Evolutionary conservation across 2,113 vertebrate genomes (phyloP).

Genomic region (Malurus elegans): DNA sequence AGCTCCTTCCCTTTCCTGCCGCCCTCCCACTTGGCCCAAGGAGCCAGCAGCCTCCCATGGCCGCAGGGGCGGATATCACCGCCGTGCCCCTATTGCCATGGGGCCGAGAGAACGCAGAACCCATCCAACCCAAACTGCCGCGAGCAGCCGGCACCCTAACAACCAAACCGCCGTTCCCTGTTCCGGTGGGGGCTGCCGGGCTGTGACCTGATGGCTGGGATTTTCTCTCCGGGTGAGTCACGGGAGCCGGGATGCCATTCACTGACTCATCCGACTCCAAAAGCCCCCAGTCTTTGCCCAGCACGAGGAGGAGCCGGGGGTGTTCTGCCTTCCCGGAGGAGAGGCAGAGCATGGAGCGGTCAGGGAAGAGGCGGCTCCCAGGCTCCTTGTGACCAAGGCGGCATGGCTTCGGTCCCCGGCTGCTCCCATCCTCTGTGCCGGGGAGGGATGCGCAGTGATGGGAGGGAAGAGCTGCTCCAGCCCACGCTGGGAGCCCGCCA

Average conservation of each 20-base stretch:
- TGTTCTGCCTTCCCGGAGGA: not conserved
- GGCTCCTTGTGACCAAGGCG: not conserved
- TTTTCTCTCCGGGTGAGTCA: not conserved
- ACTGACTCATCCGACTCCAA: not conserved
- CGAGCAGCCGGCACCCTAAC: not conserved
- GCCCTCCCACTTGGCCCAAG: not conserved
- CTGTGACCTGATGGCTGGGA: not conserved
- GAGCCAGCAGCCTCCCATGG: not conserved
- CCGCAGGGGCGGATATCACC: fast-evolving
- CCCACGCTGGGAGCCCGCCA: not conserved
- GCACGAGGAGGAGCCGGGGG: fast-evolving
- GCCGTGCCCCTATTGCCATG: fast-evolving
- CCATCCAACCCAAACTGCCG: not conserved
- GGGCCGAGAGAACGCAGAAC: not conserved
- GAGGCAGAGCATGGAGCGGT: not conserved
- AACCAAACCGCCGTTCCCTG: fast-evolving
- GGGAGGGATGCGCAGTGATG: not conserved
- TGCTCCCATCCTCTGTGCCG: not conserved
- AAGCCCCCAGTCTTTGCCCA: fast-evolving
- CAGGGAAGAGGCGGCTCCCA: not conserved
- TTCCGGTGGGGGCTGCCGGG: fast-evolving
- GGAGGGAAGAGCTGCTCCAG: not conserved
- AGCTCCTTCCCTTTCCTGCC: slow-evolving; percentile 63
- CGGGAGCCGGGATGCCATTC: not conserved
- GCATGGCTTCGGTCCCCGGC: not conserved